Evolutionary conservation across 2,797 vertebrate species (phyloP).

Genomic region (Pseudocheirus occidentalis): DNA sequence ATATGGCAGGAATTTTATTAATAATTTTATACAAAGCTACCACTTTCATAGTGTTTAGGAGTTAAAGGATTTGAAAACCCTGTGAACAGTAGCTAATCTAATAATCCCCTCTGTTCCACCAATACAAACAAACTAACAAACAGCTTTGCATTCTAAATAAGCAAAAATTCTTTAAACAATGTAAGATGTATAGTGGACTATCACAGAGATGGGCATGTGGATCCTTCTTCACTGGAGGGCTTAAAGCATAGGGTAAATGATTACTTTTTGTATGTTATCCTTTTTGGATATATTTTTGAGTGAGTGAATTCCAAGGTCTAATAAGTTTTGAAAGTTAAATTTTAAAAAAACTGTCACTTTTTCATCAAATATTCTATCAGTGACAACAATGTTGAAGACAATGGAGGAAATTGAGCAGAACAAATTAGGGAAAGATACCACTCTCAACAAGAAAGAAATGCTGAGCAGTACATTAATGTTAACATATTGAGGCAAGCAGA

Average conservation of each 20-base stretch:
- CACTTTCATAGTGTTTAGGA: not conserved
- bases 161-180: not conserved
- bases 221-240: not conserved
- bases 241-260: too few relatives aligned
- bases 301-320: conserved; percentile 75
- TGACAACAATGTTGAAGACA: conserved; percentile 82
- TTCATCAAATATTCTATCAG: conserved; percentile 80
- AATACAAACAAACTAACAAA: not conserved
- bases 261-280: not conserved
- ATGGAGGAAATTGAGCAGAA: conserved; percentile 82
- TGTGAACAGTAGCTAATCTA: not conserved
- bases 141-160: not conserved
- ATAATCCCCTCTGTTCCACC: not conserved
- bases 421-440: conserved; percentile 74
- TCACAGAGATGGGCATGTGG: not conserved
- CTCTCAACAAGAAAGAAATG: conserved; percentile 73
- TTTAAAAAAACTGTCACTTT: conserved; percentile 67
- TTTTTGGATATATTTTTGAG: not conserved
- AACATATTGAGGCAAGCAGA: not conserved
- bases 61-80: too few relatives aligned
- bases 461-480: conserved; percentile 68
- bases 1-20: not conserved
- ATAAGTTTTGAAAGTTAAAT: conserved; percentile 71
- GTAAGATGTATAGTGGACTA: not conserved
- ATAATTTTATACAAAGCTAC: not conserved